A percentile compares a stretch with the other conserved stretches of the same genome.
These are phyloP conservation scores for Carabus problematicus DNA, from an alignment of 2,888 invertebrate genomes.

Conservation along the genomic window DNA sequence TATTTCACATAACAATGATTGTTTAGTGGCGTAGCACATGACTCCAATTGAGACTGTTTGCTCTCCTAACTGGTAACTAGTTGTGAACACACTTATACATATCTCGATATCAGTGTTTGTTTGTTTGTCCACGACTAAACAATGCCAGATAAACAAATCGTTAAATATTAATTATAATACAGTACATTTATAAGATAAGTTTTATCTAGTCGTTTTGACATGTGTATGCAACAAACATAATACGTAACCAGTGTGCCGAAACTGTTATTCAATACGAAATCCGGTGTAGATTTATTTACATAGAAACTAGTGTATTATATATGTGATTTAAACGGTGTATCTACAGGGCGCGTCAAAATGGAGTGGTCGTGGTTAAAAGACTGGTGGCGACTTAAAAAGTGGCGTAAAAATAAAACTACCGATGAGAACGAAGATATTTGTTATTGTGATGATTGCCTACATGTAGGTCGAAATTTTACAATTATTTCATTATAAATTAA, in stretches of 20 bases:
- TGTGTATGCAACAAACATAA: background rate
- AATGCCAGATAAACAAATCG: slow-evolving; percentile 34
- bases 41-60: slow-evolving; percentile 18
- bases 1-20: too few species aligned
- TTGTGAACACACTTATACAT: background rate
- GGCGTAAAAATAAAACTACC: slow-evolving; percentile 66
- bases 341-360: slow-evolving; percentile 58
- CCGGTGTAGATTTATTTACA: too few species aligned
- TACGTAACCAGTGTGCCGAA: slow-evolving; percentile 19
- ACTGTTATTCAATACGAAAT: background rate
- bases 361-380: slow-evolving; percentile 84
- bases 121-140: slow-evolving; percentile 24
- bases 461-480: slow-evolving; percentile 50
- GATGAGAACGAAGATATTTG: slow-evolving; percentile 63
- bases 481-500: slow-evolving; percentile 2
- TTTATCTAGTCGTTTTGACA: slow-evolving; percentile 19
- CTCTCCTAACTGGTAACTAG: slow-evolving; percentile 7
- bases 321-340: slow-evolving; percentile 33
- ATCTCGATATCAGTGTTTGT: slow-evolving; percentile 13
- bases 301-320: too few species aligned
- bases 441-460: slow-evolving; percentile 77
- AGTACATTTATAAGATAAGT: slow-evolving; percentile 22
- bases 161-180: slow-evolving; percentile 21
- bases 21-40: slow-evolving; percentile 23
- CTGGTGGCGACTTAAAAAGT: slow-evolving; percentile 80